Conservation (phyloP, 2,113 vertebrate genomes). For the Mobula hypostoma region DNA sequence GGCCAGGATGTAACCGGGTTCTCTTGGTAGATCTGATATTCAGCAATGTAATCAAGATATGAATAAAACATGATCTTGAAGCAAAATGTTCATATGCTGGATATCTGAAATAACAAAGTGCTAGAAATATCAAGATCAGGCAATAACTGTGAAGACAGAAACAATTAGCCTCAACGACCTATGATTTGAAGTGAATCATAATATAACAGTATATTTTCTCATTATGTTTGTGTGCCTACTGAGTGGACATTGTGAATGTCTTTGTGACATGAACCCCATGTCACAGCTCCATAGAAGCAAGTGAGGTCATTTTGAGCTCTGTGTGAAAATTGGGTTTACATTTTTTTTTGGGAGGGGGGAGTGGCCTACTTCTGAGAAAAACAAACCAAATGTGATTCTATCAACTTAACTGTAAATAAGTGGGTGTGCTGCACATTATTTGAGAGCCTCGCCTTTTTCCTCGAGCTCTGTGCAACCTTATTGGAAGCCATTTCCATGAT, state of each 20-base stretch:
- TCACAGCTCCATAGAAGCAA: background rate
- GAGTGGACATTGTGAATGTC: too few relatives aligned
- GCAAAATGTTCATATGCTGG: background rate
- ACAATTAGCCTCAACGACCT: too few relatives aligned
- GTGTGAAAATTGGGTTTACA: background rate
- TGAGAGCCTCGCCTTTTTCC: background rate
- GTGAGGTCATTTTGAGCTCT: background rate
- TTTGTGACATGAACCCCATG: background rate
- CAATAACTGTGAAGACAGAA: too few relatives aligned
- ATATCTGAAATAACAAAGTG: too few relatives aligned
- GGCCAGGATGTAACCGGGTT: too few relatives aligned
- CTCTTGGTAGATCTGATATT: background rate
- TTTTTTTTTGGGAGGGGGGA: background rate
- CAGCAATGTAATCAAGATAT: too few relatives aligned
- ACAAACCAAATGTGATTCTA: background rate
- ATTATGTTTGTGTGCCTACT: background rate
- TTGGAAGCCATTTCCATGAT: background rate
- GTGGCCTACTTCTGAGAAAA: background rate
- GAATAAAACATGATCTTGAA: background rate
- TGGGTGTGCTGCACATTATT: background rate
- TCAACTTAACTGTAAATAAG: background rate
- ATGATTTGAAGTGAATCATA: background rate
- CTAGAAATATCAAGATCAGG: too few relatives aligned
- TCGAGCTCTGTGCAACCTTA: background rate
- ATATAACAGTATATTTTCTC: background rate